Evolutionary conservation across 2,113 vertebrate genomes (phyloP).

Genomic region (Pangasianodon gigas): DNA sequence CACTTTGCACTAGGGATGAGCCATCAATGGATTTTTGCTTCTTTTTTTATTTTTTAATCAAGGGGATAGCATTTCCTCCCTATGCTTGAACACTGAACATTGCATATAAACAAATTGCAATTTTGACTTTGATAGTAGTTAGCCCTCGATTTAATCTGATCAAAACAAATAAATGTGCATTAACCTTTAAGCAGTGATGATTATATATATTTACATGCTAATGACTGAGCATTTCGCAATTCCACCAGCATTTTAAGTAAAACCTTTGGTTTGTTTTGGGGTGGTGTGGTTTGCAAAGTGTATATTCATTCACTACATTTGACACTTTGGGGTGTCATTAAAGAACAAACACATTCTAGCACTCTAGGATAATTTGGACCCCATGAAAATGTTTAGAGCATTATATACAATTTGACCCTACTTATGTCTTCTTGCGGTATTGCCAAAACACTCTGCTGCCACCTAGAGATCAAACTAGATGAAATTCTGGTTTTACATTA

Average conservation of each 20-base stretch:
- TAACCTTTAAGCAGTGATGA: background rate
- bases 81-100: background rate
- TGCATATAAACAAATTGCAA: background rate
- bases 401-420: background rate
- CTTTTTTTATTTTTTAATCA: background rate
- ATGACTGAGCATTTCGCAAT: background rate
- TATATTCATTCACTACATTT: background rate
- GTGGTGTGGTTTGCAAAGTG: background rate
- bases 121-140: background rate
- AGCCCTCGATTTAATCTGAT: background rate
- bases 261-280: background rate
- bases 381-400: background rate
- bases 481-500: background rate
- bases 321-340: background rate
- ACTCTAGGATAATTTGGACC: background rate
- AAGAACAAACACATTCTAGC: background rate
- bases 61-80: background rate
- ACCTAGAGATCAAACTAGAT: conserved; percentile 22
- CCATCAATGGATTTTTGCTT: background rate
- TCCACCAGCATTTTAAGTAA: background rate
- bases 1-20: background rate
- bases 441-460: conserved; percentile 39
- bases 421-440: background rate
- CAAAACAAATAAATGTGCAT: background rate
- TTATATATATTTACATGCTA: background rate